Percentiles rank a stretch among this genome's conserved stretches.
These are phyloP conservation scores for Amblyteles armatorius DNA, from an alignment of 2,888 invertebrate species.

Conservation along the genomic window DNA sequence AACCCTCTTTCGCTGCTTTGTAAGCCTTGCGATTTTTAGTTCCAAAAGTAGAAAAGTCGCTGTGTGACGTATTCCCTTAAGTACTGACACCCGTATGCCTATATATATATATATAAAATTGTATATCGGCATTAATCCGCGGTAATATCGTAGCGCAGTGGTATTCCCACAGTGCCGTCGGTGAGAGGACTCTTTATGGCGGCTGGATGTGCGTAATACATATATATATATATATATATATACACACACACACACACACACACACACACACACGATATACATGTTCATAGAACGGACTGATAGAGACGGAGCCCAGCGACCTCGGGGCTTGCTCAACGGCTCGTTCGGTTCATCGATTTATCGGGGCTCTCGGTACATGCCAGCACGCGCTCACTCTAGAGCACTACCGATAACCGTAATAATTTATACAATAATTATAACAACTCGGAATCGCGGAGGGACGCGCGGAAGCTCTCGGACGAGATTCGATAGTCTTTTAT, in stretches of 20 bases:
- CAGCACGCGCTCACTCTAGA: background rate
- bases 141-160: background rate
- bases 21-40: no score
- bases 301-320: constrained; percentile 31
- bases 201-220: background rate
- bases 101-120: background rate
- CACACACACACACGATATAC: background rate
- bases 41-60: no score
- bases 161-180: background rate
- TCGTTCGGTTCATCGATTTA: constrained; percentile 54
- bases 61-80: no score
- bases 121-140: constrained; percentile 19
- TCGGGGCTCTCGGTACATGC: background rate
- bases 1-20: no score
- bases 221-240: no score
- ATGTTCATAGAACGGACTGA: constrained; percentile 21
- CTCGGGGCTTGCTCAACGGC: constrained; percentile 49
- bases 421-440: no score
- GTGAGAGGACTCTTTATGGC: constrained; percentile 46
- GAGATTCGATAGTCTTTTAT: no score
- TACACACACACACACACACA: no score
- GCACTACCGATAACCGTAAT: constrained; percentile 9
- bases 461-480: no score
- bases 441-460: no score
- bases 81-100: background rate